Conservation (phyloP, 1,140 invertebrate species). For the Cylas formicarius region DNA sequence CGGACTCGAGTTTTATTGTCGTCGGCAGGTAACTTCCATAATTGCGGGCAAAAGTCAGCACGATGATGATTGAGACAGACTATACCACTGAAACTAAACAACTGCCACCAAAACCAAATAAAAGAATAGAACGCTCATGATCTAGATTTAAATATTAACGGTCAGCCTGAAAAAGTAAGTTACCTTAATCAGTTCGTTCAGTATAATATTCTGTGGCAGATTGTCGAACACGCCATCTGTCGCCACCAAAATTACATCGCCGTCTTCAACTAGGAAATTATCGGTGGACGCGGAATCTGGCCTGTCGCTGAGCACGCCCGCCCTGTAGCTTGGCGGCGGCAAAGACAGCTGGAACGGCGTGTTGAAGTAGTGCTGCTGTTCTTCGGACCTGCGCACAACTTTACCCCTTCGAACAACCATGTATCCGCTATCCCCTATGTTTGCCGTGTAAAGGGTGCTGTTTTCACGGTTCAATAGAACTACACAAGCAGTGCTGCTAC, state of each 20-base stretch:
- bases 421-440: constrained; percentile 98
- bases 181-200: constrained; percentile 67
- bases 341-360: constrained; percentile 94
- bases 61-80: no score
- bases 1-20: no score
- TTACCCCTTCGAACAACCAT: constrained; percentile 81
- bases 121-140: no score
- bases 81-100: no score
- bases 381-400: constrained; percentile 85
- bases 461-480: constrained; percentile 86
- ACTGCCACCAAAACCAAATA: no score
- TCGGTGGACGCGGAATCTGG: constrained; percentile 86
- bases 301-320: constrained; percentile 80
- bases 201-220: constrained; percentile 81
- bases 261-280: constrained; percentile 86
- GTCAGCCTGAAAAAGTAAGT: constrained; percentile 12
- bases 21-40: no score
- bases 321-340: constrained; percentile 80
- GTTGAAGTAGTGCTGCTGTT: constrained; percentile 98
- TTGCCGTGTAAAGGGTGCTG: constrained; percentile 85
- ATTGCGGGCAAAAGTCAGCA: no score
- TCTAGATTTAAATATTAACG: no score
- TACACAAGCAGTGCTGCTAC: constrained; percentile 95
- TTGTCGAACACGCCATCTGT: constrained; percentile 99
- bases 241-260: constrained; percentile 91